phyloP scores from a whole-genome alignment of 2,888 invertebrate species.

The Callyntrura guangdongensis region DNA sequence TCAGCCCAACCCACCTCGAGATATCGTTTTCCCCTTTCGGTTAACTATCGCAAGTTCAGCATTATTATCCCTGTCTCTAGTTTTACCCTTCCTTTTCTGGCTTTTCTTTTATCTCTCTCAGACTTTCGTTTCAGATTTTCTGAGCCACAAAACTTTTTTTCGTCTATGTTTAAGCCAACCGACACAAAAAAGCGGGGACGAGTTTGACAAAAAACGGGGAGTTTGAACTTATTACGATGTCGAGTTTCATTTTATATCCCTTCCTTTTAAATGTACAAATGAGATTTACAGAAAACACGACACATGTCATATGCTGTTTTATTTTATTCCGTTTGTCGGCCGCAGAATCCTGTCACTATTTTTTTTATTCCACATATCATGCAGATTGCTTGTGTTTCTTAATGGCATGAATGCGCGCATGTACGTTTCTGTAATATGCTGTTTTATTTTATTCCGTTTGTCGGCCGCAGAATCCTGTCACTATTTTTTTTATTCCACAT shows the following conservation, averaged over 20 bases:
- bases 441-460: slow-evolving; percentile 62
- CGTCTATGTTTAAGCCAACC: neutral
- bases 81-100: neutral
- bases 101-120: neutral
- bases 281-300: slow-evolving; percentile 68
- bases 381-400: slow-evolving; percentile 42
- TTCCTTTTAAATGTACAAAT: slow-evolving; percentile 66
- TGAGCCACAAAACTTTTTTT: neutral
- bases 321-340: slow-evolving; percentile 54
- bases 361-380: slow-evolving; percentile 47
- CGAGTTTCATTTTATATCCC: slow-evolving; percentile 61
- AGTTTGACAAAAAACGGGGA: neutral
- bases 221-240: slow-evolving; percentile 57
- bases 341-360: slow-evolving; percentile 39
- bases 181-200: neutral
- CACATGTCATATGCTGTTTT: slow-evolving; percentile 69
- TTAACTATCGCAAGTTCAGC: neutral
- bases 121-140: neutral
- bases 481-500: slow-evolving; percentile 41
- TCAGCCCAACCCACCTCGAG: neutral
- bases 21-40: neutral
- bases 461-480: slow-evolving; percentile 43
- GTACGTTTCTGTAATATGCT: slow-evolving; percentile 11
- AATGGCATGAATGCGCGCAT: neutral
- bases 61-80: neutral